A percentile compares a stretch with the other conserved stretches of the same genome.
Conservation (phyloP, 1,140 invertebrate genomes). For the Pogonus chalceus region DNA sequence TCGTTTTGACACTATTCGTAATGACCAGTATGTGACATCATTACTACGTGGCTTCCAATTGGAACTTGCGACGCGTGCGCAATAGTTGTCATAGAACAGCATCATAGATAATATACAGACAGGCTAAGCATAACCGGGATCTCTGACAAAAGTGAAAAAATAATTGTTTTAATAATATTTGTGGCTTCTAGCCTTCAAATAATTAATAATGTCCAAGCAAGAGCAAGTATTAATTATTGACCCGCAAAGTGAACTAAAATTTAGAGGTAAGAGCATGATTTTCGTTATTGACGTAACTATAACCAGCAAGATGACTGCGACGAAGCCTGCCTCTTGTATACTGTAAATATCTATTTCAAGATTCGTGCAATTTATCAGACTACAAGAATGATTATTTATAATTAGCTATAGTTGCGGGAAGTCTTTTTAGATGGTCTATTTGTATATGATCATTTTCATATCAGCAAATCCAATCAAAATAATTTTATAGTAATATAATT, state of each 20-base stretch:
- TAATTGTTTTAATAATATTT: background rate
- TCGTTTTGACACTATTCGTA: background rate
- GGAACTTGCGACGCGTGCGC: background rate
- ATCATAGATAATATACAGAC: no score
- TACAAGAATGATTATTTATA: constrained; percentile 34
- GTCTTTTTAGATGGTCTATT: background rate
- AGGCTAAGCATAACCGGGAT: constrained; percentile 2
- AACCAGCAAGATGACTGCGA: background rate
- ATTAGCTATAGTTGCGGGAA: constrained; percentile 4
- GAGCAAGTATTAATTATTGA: constrained; percentile 63
- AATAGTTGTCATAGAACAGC: constrained; percentile 8
- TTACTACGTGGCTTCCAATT: background rate
- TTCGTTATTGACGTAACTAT: constrained; percentile 17
- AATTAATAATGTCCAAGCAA: constrained; percentile 36
- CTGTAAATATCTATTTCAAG: constrained; percentile 23
- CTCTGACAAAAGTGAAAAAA: constrained; percentile 6
- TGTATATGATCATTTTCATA: constrained; percentile 13
- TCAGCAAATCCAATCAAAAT: no score
- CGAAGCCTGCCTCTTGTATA: constrained; percentile 4
- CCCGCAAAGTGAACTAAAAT: constrained; percentile 60
- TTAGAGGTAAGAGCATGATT: constrained; percentile 49
- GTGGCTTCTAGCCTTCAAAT: constrained; percentile 3
- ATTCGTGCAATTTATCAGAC: constrained; percentile 18
- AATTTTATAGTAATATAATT: no score
- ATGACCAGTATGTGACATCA: background rate